A percentile compares a stretch with the other conserved stretches of the same genome.
These are phyloP conservation scores for Drosophila asahinai DNA, from an alignment of 1,140 invertebrate species.

Conservation along the genomic window DNA sequence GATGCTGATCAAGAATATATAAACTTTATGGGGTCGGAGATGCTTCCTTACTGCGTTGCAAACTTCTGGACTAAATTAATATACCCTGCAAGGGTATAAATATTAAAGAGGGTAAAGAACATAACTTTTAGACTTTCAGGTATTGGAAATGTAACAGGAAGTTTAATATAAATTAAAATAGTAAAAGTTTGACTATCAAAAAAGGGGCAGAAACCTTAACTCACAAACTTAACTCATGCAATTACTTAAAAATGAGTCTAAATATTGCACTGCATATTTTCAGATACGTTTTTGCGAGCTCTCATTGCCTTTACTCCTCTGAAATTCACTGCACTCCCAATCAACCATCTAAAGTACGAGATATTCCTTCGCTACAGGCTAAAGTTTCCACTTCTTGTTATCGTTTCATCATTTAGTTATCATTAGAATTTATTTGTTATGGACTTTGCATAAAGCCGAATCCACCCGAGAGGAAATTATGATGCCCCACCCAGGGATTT, in stretches of 20 bases:
- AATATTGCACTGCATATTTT: neutral
- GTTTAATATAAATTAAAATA: neutral
- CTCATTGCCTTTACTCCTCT: neutral
- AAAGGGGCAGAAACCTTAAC: no score
- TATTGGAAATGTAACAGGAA: neutral
- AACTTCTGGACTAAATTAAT: no score
- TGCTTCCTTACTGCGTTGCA: no score
- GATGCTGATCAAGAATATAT: no score
- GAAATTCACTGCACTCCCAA: neutral
- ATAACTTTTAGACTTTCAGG: neutral
- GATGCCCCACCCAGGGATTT: slow-evolving; percentile 32
- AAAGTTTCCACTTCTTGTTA: slow-evolving; percentile 15
- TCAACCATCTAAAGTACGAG: neutral
- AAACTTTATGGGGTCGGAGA: no score
- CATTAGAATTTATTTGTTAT: slow-evolving; percentile 58
- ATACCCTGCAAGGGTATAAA: no score
- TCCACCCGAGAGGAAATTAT: slow-evolving; percentile 38
- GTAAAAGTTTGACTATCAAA: neutral
- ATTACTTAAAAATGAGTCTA: neutral
- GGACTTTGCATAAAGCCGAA: slow-evolving; percentile 62
- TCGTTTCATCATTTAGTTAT: slow-evolving; percentile 29
- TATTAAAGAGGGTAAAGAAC: neutral
- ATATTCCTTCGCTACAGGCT: neutral
- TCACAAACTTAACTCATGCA: no score
- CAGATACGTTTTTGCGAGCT: neutral